A percentile compares a stretch with the other conserved stretches of the same genome.
phyloP scores from a whole-genome alignment of 2,888 invertebrate species.

The Stenodema calcarata region DNA sequence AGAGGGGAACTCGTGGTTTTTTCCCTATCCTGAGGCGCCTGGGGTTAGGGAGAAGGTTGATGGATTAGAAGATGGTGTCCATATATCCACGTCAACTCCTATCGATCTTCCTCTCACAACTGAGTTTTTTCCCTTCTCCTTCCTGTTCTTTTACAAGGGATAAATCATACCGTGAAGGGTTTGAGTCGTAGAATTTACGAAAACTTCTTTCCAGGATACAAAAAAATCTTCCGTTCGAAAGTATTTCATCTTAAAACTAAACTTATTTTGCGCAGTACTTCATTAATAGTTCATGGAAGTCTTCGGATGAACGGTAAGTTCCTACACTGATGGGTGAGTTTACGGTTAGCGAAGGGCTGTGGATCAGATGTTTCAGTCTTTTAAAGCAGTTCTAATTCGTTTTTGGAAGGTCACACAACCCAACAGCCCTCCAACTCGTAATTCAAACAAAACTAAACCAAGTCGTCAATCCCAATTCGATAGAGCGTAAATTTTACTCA shows the following conservation, averaged over 20 bases:
- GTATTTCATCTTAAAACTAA: neutral
- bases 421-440: no score
- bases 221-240: neutral
- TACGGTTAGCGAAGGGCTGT: no score
- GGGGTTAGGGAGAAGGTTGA: conserved; percentile 1
- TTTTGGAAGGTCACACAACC: no score
- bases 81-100: conserved; percentile 15
- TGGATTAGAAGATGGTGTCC: conserved; percentile 15
- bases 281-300: neutral
- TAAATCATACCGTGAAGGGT: no score
- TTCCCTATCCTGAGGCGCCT: neutral
- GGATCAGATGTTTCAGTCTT: no score
- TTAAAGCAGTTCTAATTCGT: no score
- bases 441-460: no score
- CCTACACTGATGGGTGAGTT: no score
- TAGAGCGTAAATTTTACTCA: no score
- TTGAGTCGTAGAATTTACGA: no score
- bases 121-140: neutral
- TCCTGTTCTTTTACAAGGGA: neutral
- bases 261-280: neutral
- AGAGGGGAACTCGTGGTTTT: neutral
- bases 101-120: neutral
- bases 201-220: neutral
- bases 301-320: no score
- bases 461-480: no score